Conservation (phyloP, 2,113 vertebrate genomes). For the Catharus fuscescens region DNA sequence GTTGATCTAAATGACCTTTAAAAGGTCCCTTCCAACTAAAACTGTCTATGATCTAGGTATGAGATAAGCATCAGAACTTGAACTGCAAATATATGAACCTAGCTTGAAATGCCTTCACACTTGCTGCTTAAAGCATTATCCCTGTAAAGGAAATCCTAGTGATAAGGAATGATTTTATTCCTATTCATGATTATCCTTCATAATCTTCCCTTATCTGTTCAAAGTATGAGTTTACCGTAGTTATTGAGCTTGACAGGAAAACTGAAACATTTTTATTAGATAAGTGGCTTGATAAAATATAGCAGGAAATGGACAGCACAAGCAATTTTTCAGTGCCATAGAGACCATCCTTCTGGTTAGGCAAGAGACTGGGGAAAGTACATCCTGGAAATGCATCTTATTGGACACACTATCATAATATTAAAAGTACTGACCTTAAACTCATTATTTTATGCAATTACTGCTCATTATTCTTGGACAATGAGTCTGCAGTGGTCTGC, state of each 20-base stretch:
- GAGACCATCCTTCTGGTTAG: background rate
- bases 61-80: background rate
- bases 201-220: background rate
- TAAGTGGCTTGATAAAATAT: background rate
- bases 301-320: background rate
- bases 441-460: constrained; percentile 1
- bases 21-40: background rate
- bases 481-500: background rate
- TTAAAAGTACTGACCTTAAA: background rate
- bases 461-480: background rate
- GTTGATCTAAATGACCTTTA: background rate
- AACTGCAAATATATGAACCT: background rate
- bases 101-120: background rate
- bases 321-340: background rate
- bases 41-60: background rate
- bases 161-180: background rate
- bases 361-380: background rate
- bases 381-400: background rate
- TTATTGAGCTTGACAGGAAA: background rate
- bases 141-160: background rate
- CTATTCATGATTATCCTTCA: background rate
- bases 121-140: background rate
- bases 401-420: background rate
- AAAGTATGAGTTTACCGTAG: background rate
- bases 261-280: background rate